Percentiles rank a stretch among this genome's conserved stretches.
These are phyloP conservation scores for Cylindroiulus punctatus DNA, from an alignment of 2,888 invertebrate genomes.

Conservation along the genomic window DNA sequence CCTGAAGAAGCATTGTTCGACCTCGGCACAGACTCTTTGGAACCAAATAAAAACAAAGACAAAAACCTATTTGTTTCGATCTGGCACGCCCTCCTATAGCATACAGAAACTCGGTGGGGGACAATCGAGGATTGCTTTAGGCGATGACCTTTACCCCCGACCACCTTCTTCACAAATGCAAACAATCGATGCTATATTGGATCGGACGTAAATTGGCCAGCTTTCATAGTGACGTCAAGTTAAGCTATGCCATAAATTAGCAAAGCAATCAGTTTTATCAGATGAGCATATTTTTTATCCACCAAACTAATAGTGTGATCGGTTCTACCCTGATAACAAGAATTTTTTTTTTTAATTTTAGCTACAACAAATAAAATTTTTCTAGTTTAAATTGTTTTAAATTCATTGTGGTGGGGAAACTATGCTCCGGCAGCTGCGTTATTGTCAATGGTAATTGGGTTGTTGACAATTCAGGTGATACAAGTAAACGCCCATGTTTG, in stretches of 20 bases:
- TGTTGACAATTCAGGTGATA: not conserved
- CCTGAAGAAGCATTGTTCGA: slow-evolving; percentile 20
- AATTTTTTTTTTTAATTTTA: too few relatives aligned
- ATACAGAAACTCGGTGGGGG: not conserved
- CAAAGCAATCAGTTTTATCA: too few relatives aligned
- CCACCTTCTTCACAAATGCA: not conserved
- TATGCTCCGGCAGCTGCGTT: not conserved
- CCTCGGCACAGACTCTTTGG: not conserved
- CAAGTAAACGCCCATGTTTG: slow-evolving; percentile 5
- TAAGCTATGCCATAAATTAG: too few relatives aligned
- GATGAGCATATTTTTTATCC: too few relatives aligned
- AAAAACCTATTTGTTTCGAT: slow-evolving; percentile 22
- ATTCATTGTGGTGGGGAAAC: too few relatives aligned
- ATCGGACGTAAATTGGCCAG: not conserved
- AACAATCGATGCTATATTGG: not conserved
- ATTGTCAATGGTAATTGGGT: not conserved
- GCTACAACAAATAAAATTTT: too few relatives aligned
- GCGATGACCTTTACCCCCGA: not conserved
- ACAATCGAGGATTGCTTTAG: not conserved
- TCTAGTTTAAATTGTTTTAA: too few relatives aligned
- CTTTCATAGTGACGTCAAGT: not conserved
- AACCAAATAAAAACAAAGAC: not conserved
- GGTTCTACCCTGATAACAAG: too few relatives aligned
- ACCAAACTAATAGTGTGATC: too few relatives aligned
- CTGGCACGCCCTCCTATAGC: not conserved